Conservation (phyloP, 2,888 invertebrate species). For the Microplitis manilae region DNA sequence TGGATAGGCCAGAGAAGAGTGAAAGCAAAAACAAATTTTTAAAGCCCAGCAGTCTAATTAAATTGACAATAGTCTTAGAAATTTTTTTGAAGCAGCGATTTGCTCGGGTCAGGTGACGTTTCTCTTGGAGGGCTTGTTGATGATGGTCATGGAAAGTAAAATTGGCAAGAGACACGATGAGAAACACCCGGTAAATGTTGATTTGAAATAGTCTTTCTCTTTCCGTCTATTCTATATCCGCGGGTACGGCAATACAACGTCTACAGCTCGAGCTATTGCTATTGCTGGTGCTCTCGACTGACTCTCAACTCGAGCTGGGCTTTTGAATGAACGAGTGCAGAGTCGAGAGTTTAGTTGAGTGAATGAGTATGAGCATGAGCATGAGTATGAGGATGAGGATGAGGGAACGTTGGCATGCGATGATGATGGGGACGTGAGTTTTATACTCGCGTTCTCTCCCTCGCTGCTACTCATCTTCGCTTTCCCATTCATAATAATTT, state of each 20-base stretch:
- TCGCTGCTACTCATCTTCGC: conserved; percentile 13
- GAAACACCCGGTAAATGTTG: conserved; percentile 56
- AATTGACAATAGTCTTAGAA: not conserved
- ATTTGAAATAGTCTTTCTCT: conserved; percentile 60
- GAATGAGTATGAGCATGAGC: conserved; percentile 37
- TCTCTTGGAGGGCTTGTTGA: conserved; percentile 12
- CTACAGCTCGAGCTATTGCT: not conserved
- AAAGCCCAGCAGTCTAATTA: not conserved
- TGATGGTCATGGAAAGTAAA: conserved; percentile 47
- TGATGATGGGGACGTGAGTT: conserved; percentile 31
- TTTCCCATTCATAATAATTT: conserved; percentile 21
- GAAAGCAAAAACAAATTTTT: not conserved
- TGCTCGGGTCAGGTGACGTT: not conserved
- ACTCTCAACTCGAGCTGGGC: not conserved
- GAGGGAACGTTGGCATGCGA: conserved; percentile 37
- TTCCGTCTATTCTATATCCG: conserved; percentile 1
- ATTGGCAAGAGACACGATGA: conserved; percentile 67
- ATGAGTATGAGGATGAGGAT: conserved; percentile 20
- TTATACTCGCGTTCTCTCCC: conserved; percentile 25
- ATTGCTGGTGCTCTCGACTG: not conserved
- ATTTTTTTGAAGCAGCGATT: not conserved
- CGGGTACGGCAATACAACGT: not conserved
- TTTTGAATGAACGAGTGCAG: conserved; percentile 15
- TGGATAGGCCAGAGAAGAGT: not conserved
- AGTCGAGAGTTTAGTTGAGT: conserved; percentile 42